A percentile compares a stretch with the other conserved stretches of the same genome.
These are phyloP conservation scores for Andricus curvator DNA, from an alignment of 2,888 invertebrate species.

Conservation along the genomic window DNA sequence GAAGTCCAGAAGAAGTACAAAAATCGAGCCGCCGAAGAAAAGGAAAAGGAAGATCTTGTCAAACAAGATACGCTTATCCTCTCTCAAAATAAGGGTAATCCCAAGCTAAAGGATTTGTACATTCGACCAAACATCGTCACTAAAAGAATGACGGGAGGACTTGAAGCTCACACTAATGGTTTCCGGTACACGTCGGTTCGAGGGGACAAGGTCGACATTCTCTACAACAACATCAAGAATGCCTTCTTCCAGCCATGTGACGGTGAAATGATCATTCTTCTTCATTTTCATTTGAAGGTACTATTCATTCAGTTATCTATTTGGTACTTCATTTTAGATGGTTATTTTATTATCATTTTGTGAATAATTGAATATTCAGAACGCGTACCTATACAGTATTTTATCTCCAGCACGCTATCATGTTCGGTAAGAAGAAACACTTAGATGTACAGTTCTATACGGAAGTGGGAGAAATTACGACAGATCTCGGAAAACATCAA, in stretches of 20 bases:
- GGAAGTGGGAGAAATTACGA: slow-evolving; percentile 99
- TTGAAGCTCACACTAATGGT: slow-evolving; percentile 98
- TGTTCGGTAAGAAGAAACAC: slow-evolving; percentile 99
- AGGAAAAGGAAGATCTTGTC: slow-evolving; percentile 98
- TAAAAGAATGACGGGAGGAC: slow-evolving; percentile 91
- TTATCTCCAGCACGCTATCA: slow-evolving; percentile 90
- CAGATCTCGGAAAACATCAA: slow-evolving; percentile 99
- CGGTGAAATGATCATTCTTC: slow-evolving; percentile 99
- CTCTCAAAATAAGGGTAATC: slow-evolving; percentile 97
- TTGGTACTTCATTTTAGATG: no score
- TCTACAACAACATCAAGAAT: slow-evolving; percentile 99
- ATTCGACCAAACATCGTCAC: slow-evolving; percentile 99
- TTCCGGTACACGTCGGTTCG: slow-evolving; percentile 99
- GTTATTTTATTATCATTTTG: slow-evolving; percentile 4
- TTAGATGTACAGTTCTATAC: slow-evolving; percentile 99
- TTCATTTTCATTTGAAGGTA: slow-evolving; percentile 98
- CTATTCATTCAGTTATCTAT: slow-evolving; percentile 7
- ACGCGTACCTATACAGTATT: slow-evolving; percentile 7
- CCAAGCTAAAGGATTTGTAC: slow-evolving; percentile 97
- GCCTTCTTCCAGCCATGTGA: slow-evolving; percentile 99
- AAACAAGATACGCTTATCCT: slow-evolving; percentile 98
- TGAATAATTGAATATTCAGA: background rate
- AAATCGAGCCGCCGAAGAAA: slow-evolving; percentile 98
- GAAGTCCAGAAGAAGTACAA: slow-evolving; percentile 99
- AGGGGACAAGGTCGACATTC: slow-evolving; percentile 99